Evolutionary conservation across 2,797 vertebrate genomes (phyloP).

Genomic region (Alca torda): DNA sequence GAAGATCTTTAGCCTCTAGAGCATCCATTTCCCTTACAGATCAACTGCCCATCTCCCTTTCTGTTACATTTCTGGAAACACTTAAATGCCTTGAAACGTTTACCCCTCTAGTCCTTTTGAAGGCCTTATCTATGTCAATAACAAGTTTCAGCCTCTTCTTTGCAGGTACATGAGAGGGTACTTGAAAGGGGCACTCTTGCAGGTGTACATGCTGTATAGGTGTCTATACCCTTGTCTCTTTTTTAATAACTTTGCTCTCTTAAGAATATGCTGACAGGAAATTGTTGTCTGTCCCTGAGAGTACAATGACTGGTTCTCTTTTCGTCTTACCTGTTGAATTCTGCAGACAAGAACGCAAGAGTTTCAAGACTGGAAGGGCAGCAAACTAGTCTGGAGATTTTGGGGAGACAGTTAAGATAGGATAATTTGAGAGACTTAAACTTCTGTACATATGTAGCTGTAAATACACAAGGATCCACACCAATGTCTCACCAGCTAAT

Average conservation of each 20-base stretch:
- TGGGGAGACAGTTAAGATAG: background rate
- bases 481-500: background rate
- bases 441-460: background rate
- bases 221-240: background rate
- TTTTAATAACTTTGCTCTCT: background rate
- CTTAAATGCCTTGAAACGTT: background rate
- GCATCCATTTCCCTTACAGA: background rate
- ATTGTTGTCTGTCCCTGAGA: background rate
- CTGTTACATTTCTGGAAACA: background rate
- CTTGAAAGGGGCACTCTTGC: background rate
- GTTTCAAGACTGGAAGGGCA: background rate
- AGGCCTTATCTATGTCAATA: background rate
- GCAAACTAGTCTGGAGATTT: background rate
- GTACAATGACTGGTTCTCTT: background rate
- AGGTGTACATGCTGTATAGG: background rate
- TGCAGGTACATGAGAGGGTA: background rate
- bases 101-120: background rate
- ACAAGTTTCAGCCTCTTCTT: background rate
- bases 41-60: background rate
- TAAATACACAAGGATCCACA: background rate
- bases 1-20: background rate
- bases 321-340: background rate
- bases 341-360: background rate
- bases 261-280: background rate
- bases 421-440: background rate